Evolutionary conservation across 2,113 vertebrate genomes (phyloP), one percentile per base, ranked within the genome.

Genomic region (Pardalotus punctatus): DNA sequence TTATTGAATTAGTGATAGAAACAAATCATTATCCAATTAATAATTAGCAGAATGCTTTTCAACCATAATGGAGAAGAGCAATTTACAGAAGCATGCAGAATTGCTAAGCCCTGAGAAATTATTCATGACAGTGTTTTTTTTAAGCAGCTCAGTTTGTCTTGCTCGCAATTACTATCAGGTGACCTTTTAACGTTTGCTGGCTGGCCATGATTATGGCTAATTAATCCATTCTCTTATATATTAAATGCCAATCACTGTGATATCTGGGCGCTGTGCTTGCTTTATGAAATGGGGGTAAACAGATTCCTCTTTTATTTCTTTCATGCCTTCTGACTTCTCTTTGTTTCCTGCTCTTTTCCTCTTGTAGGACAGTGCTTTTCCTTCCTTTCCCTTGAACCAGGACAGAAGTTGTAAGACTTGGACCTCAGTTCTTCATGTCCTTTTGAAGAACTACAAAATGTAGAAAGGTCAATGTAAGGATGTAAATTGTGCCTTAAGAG

Each of bases 21-120:
- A 96, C 93, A 97, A 97, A 95, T 97, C 86, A 96, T 96, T 96
- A 96, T 95, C 91, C 91, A 94, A 81, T 97, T 95, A 96, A 96
- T 96, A 94, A 96, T 95, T 88, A 95, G 93, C 74, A 88, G 84
- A 82, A 77, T 87, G 81, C 88, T 96, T 88, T 82, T 96, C 85
- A 94, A 10, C 81, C 78, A 70, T 88, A 73, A 90, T 73, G 86
- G 66, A 82, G 81, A 95, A 93, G 62, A 94, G 50, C 70, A 85
- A 93, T 94, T 95, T 91, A 77, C 38, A 87, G 70, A 93, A 91
- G 74, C 78, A 54, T 47, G 53, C 78, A 77, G 50, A 91, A 87
- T 76, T 89, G 40, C 77, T 90, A 87, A 88, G 10, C 57, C 62
- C 31, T 84, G 74, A 61, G 81, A 95, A 94, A 86, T 95, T 82